A percentile compares a stretch with the other conserved stretches of the same genome.
Conservation (phyloP, 1,140 invertebrate genomes). For the Ceratina japonica region DNA sequence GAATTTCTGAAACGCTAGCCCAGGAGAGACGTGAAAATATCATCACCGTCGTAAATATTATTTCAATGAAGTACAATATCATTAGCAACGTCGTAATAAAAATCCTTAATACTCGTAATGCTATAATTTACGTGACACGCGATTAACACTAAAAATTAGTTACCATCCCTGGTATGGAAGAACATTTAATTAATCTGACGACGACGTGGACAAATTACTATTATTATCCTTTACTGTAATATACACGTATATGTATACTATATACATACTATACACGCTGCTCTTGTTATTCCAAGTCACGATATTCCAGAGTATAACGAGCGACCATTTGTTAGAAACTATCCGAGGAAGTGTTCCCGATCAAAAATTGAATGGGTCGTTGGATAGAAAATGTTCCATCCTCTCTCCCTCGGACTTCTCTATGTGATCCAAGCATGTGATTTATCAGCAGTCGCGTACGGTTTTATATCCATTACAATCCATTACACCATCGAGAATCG, state of each 20-base stretch:
- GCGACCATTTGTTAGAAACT: conserved; percentile 21
- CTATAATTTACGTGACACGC: not conserved
- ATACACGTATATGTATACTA: not conserved
- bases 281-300: not conserved
- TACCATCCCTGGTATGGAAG: not conserved
- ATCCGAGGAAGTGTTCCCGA: conserved; percentile 1
- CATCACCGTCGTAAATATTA: no score
- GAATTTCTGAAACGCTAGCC: no score
- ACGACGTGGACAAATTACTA: not conserved
- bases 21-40: no score
- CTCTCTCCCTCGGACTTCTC: not conserved
- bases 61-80: no score
- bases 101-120: no score
- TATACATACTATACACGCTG: no score
- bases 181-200: not conserved
- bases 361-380: conserved; percentile 25
- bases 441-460: conserved; percentile 13
- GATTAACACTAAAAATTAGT: not conserved
- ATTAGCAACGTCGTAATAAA: no score
- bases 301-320: conserved; percentile 1
- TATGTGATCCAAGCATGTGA: conserved; percentile 5
- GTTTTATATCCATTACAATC: conserved; percentile 35
- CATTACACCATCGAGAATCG: conserved; percentile 19
- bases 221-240: not conserved
- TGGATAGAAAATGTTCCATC: not conserved